These are phyloP conservation scores for Entomobrya proxima DNA, from an alignment of 2,888 invertebrate genomes.

Conservation along the genomic window DNA sequence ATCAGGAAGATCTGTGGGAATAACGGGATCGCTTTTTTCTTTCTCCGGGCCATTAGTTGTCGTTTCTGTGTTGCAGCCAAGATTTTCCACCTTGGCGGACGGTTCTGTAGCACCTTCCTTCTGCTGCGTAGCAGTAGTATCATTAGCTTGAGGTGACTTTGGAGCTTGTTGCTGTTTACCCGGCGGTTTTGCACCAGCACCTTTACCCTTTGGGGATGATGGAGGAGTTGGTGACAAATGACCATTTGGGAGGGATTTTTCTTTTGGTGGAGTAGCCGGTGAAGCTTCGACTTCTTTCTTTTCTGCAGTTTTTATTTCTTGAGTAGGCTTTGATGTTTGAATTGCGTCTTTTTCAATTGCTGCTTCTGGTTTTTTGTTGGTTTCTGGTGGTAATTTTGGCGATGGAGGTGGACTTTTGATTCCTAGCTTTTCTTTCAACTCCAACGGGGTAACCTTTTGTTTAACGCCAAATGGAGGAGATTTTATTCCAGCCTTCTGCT, in stretches of 20 bases:
- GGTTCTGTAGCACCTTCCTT: slow-evolving; percentile 39
- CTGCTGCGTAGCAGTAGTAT: slow-evolving; percentile 59
- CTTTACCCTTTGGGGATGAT: slow-evolving; percentile 24
- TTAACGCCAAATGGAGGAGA: neutral
- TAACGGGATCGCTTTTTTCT: neutral
- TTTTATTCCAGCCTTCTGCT: slow-evolving; percentile 9
- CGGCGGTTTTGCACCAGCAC: neutral
- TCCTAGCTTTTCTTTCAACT: slow-evolving; percentile 17
- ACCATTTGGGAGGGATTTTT: slow-evolving; percentile 33
- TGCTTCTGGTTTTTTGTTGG: slow-evolving; percentile 9
- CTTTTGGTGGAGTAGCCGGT: neutral
- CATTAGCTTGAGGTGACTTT: slow-evolving; percentile 54
- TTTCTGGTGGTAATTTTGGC: slow-evolving; percentile 14
- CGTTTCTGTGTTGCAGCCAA: slow-evolving; percentile 50
- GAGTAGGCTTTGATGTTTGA: neutral
- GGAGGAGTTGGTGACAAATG: slow-evolving; percentile 47
- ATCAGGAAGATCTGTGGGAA: neutral
- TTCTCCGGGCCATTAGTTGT: slow-evolving; percentile 57
- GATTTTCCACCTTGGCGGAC: slow-evolving; percentile 52
- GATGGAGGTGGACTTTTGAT: slow-evolving; percentile 28
- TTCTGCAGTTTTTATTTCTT: slow-evolving; percentile 22
- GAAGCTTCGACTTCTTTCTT: neutral
- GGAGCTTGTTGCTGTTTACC: neutral
- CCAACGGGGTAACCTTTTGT: slow-evolving; percentile 25
- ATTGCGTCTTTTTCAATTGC: neutral